phyloP scores from a whole-genome alignment of 2,113 vertebrate genomes.

The Spermophilus dauricus region DNA sequence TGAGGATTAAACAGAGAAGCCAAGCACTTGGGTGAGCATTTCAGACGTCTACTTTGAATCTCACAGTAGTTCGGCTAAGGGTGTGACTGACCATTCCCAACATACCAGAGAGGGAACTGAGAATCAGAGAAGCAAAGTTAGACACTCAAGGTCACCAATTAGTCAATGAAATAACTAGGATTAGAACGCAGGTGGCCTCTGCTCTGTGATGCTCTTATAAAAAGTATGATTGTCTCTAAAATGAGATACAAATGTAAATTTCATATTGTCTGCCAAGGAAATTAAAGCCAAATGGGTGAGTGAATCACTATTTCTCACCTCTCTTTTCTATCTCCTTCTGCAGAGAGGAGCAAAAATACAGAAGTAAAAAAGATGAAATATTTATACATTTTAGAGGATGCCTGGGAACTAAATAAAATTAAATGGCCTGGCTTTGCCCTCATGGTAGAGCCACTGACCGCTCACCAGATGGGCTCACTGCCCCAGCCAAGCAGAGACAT shows the following conservation, averaged over 20 bases:
- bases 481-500: neutral
- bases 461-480: neutral
- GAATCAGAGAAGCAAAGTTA: neutral
- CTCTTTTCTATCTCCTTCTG: neutral
- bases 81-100: neutral
- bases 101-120: neutral
- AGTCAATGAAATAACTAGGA: neutral
- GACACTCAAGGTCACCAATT: neutral
- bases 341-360: neutral
- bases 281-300: neutral
- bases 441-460: neutral
- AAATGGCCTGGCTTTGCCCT: neutral
- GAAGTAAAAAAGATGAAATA: neutral
- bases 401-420: neutral
- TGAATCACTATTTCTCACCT: neutral
- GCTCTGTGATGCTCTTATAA: neutral
- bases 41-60: neutral
- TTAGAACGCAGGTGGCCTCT: neutral
- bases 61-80: neutral
- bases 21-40: neutral
- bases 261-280: neutral
- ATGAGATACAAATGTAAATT: constrained; percentile 10
- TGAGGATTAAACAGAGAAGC: neutral
- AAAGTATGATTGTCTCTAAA: neutral
- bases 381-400: neutral